Evolutionary conservation across 1,140 invertebrate genomes (phyloP).

Genomic region (Aphaenogaster floridana): DNA sequence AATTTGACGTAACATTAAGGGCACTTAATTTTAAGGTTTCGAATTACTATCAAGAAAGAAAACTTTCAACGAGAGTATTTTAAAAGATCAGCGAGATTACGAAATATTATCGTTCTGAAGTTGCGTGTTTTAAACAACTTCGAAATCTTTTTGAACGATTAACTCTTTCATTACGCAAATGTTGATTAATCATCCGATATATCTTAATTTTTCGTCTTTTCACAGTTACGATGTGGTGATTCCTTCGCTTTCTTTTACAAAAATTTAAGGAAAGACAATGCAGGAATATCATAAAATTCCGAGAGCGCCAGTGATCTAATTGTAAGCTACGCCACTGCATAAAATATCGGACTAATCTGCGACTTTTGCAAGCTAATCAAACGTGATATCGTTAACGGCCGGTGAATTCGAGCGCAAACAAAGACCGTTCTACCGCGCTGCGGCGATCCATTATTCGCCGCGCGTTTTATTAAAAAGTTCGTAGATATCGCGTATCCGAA

Average conservation of each 20-base stretch:
- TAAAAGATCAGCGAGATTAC: background rate
- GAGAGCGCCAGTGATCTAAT: background rate
- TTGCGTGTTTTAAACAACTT: background rate
- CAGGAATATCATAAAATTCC: background rate
- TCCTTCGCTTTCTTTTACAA: background rate
- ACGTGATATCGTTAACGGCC: background rate
- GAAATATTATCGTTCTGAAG: background rate
- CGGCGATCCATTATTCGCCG: conserved; percentile 19
- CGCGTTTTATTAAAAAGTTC: conserved; percentile 5
- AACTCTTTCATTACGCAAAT: background rate
- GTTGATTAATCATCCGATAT: background rate
- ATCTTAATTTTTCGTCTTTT: background rate
- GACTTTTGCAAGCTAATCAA: background rate
- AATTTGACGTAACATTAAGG: background rate
- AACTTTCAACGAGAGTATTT: background rate
- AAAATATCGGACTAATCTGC: background rate
- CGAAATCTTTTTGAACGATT: background rate
- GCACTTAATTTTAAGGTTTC: background rate
- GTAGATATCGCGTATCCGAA: conserved; percentile 6
- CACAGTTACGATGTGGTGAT: background rate
- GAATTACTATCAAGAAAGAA: background rate
- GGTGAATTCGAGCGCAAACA: conserved; percentile 22
- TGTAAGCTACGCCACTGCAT: background rate
- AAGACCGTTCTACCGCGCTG: background rate
- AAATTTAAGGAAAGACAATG: background rate